Evolutionary conservation across 2,113 vertebrate genomes (phyloP), one percentile per base, ranked within the genome.

Genomic region (Bos javanicus): DNA sequence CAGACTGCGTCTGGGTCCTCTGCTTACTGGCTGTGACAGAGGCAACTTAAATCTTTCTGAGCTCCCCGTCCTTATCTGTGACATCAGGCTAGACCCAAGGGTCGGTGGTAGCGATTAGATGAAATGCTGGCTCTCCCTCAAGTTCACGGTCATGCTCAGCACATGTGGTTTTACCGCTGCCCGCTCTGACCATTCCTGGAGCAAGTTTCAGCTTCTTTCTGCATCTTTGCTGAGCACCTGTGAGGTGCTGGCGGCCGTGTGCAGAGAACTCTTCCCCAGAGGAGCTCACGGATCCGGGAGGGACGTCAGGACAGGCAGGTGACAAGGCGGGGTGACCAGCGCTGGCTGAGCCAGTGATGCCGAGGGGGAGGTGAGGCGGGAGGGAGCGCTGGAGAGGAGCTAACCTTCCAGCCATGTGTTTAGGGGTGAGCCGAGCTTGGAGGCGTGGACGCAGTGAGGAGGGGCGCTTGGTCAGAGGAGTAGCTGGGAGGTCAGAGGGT

Each of bases 361-460:
- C 0, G 1, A 74, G 80, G 54, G 48, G 48, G 36, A 5, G 3
- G 67, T 7, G 36, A 13, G 80, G 80, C 19, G 8, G 33, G 56
- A 1, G 6, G 21, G 88, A 25, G 25, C 28, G 9, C 46, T 56
- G 50, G 9, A 0, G 36, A 28, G 33, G 57, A 67, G 17, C 36
- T 13, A 10, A 21, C 59, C 15, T 33, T 3, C 16, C 7, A 9
- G 52, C 52, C 4, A 0, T 17, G 0, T 19, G 17, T 10, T 23
- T 13, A 28, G 11, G 3, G 2, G 10, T 14, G 46, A 48, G 64
- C 19, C 3, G 28, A 52, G 19, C 52, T 26, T 25, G 10, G 78
- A 12, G 23, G 15, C 1, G 17, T 7, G 33, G 57, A 4, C 1
- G 0, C 2, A 6, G 43, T 1, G 5, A 28, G 43, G 19, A 39